phyloP scores from a whole-genome alignment of 2,888 invertebrate species.

The Xestia sexstrigata region DNA sequence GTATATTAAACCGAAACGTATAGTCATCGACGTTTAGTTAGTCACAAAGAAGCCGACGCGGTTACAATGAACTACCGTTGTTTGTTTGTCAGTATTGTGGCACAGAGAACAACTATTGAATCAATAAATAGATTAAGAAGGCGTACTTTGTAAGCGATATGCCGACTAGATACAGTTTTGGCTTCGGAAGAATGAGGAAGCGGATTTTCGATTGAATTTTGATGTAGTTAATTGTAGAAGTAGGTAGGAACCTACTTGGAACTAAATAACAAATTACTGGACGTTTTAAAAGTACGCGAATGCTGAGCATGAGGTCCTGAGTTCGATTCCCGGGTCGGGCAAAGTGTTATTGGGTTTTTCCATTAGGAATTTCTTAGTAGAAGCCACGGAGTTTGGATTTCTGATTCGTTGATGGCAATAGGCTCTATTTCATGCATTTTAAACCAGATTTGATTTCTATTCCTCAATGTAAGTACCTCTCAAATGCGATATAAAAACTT shows the following conservation, averaged over 20 bases:
- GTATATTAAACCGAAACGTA: conserved; percentile 57
- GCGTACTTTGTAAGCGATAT: conserved; percentile 85
- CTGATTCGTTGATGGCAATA: neutral
- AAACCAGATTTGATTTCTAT: neutral
- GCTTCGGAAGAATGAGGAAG: conserved; percentile 20
- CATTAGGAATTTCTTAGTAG: neutral
- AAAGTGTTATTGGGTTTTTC: neutral
- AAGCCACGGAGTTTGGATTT: neutral
- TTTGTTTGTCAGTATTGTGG: conserved; percentile 76
- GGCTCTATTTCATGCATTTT: neutral
- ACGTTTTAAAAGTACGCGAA: too few species aligned
- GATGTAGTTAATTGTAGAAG: too few species aligned
- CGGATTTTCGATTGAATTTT: conserved; percentile 23
- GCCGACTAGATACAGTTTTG: conserved; percentile 75
- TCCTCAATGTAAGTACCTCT: too few species aligned
- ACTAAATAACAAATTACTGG: too few species aligned
- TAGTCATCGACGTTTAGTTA: conserved; percentile 62
- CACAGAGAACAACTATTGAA: conserved; percentile 77
- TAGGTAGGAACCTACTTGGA: too few species aligned
- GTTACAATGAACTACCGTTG: conserved; percentile 79
- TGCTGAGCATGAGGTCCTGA: neutral
- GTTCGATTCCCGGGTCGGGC: neutral
- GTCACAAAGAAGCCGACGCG: conserved; percentile 67
- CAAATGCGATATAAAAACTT: neutral
- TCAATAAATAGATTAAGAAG: conserved; percentile 87